Conservation (phyloP, 2,797 vertebrate genomes). For the Notoglanidium macrostoma region DNA sequence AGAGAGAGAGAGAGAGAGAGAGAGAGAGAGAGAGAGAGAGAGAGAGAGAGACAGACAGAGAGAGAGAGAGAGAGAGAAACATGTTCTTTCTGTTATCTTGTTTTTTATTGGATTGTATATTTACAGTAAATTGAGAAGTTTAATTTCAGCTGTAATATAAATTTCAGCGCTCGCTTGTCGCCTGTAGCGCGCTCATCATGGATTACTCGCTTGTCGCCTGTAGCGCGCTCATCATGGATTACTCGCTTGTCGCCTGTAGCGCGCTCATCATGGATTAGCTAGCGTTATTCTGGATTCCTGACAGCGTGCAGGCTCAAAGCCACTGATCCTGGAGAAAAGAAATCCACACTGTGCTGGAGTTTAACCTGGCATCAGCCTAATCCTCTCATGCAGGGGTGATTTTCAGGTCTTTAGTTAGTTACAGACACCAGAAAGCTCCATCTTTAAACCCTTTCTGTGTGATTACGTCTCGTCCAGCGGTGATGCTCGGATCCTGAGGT, state of each 20-base stretch:
- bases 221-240: not conserved
- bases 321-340: not conserved
- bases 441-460: not conserved
- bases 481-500: not conserved
- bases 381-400: not conserved
- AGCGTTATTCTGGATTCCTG: not conserved
- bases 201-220: not conserved
- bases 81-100: not conserved
- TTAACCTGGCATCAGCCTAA: not conserved
- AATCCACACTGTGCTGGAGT: not conserved
- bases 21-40: not conserved
- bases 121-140: not conserved
- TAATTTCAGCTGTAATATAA: no score
- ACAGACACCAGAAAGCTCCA: not conserved
- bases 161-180: not conserved
- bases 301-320: not conserved
- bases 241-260: not conserved
- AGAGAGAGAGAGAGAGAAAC: not conserved
- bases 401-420: not conserved
- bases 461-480: not conserved
- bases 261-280: not conserved
- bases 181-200: not conserved
- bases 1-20: not conserved
- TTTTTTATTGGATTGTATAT: not conserved
- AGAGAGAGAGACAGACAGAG: not conserved